phyloP scores from a whole-genome alignment of 1,140 invertebrate genomes.

The roundworm (Caenorhabditis elegans) region WBcel235 BX284604.4:9365001-9365500 shows the following conservation, averaged over 20 bases:
- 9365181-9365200: constrained; percentile 6
- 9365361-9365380: constrained; percentile 53
- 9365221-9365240: not conserved
- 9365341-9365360: constrained; percentile 51
- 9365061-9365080: constrained; percentile 59
- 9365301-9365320: not conserved
- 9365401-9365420: constrained; percentile 50
- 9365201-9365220: not conserved
- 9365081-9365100: constrained; percentile 59
- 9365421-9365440: constrained; percentile 58
- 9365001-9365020: not conserved
- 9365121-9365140: constrained; percentile 58
- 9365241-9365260: constrained; percentile 47
- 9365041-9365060: not conserved
- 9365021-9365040: not conserved
- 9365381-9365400: constrained; percentile 47
- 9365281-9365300: constrained; percentile 14
- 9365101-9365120: constrained; percentile 41
- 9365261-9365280: constrained; percentile 60
- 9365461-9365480: constrained; percentile 41
- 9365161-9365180: constrained; percentile 47
- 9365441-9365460: constrained; percentile 58
- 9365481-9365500: not conserved
- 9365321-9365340: constrained; percentile 52
- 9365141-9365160: constrained; percentile 56